A percentile compares a stretch with the other conserved stretches of the same genome.
phyloP scores from a whole-genome alignment of 1,140 invertebrate genomes.

The Asbolus verrucosus region DNA sequence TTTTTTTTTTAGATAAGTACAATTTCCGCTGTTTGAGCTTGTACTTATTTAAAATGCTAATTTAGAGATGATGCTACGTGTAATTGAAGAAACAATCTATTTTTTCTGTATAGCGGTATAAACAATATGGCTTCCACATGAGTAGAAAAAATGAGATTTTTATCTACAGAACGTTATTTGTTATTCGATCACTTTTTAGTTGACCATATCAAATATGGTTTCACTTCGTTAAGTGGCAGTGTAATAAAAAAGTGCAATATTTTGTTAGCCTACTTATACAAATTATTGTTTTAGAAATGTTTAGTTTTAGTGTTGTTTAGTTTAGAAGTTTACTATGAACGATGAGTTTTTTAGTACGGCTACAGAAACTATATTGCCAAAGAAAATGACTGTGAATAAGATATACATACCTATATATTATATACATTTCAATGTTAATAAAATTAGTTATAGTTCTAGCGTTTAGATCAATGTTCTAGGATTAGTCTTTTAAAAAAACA shows the following conservation, averaged over 20 bases:
- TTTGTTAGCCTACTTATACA: conserved; percentile 43
- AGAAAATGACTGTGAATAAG: conserved; percentile 64
- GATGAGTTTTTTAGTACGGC: conserved; percentile 46
- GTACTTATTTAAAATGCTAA: conserved; percentile 16
- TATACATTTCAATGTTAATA: conserved; percentile 58
- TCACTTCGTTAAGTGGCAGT: conserved; percentile 38
- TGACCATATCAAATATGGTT: conserved; percentile 21
- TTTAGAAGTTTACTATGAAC: conserved; percentile 4
- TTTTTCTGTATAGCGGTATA: conserved; percentile 14
- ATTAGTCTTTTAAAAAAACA: conserved; percentile 50
- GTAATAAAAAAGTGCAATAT: conserved; percentile 46
- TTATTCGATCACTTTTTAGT: conserved; percentile 45
- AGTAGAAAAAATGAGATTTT: conserved; percentile 42
- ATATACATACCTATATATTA: conserved; percentile 59
- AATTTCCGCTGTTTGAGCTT: conserved; percentile 1
- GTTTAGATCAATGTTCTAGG: conserved; percentile 60
- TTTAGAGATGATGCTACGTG: conserved; percentile 2
- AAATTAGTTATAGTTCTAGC: conserved; percentile 50
- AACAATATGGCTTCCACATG: conserved; percentile 43
- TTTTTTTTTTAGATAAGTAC: conserved; percentile 17
- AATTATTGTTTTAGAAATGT: conserved; percentile 3
- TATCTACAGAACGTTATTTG: conserved; percentile 40
- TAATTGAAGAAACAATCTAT: conserved; percentile 29
- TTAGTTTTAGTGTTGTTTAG: conserved; percentile 26
- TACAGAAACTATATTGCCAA: conserved; percentile 60